Evolutionary conservation across 2,113 vertebrate genomes (phyloP).

Genomic region (Myiozetetes cayanensis): DNA sequence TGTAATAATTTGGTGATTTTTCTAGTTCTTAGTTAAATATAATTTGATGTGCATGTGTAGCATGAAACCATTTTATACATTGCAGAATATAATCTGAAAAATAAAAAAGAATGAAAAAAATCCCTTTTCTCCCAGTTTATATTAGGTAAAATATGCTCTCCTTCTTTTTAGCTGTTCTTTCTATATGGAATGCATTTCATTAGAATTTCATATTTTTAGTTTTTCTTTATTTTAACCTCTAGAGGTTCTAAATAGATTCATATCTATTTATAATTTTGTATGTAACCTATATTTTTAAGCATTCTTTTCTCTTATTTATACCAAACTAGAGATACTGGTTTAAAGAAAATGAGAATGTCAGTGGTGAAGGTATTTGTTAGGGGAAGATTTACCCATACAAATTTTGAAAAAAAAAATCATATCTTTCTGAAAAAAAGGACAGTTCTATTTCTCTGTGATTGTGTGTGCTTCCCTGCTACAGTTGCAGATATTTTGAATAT

Average conservation of each 20-base stretch:
- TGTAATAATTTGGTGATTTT: not conserved
- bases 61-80: not conserved
- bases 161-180: not conserved
- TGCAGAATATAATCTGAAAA: not conserved
- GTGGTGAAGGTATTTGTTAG: not conserved
- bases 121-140: not conserved
- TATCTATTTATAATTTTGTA: constrained; percentile 22
- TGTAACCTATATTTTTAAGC: constrained; percentile 2
- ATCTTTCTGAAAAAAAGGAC: not conserved
- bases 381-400: not conserved
- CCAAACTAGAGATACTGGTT: not conserved
- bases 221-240: constrained; percentile 4
- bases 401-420: not conserved
- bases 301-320: not conserved
- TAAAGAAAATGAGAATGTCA: not conserved
- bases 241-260: not conserved
- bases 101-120: not conserved
- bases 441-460: not conserved
- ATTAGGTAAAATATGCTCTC: not conserved
- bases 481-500: constrained; percentile 45
- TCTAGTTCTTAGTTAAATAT: not conserved
- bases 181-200: not conserved
- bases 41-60: not conserved
- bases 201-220: not conserved
- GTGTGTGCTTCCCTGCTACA: not conserved